Conservation (phyloP, 2,888 invertebrate species). For the Graphium colonna region DNA sequence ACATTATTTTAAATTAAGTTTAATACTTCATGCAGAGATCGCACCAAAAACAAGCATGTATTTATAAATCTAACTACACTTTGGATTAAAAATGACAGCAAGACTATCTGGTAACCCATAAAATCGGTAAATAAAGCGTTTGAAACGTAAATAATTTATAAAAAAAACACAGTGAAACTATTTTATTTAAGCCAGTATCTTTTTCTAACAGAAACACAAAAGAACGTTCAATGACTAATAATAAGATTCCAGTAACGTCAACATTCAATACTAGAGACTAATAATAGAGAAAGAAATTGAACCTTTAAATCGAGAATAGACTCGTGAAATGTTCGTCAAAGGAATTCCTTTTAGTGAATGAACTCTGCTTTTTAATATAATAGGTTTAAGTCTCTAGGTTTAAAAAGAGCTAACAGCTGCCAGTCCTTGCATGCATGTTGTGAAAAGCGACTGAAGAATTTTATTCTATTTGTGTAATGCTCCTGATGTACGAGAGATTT, state of each 20-base stretch:
- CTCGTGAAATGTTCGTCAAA: constrained; percentile 2
- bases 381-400: constrained; percentile 19
- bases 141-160: too few relatives aligned
- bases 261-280: not conserved
- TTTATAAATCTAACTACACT: too few relatives aligned
- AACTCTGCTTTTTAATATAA: constrained; percentile 15
- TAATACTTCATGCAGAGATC: too few relatives aligned
- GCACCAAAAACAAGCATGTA: too few relatives aligned
- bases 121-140: too few relatives aligned
- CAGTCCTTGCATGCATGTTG: constrained; percentile 6
- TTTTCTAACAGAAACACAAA: not conserved
- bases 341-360: constrained; percentile 17
- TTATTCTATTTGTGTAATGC: constrained; percentile 13
- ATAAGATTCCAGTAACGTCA: not conserved
- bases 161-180: too few relatives aligned
- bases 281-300: not conserved
- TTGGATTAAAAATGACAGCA: too few relatives aligned
- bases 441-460: constrained; percentile 2
- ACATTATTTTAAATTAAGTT: too few relatives aligned
- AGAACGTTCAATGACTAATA: not conserved
- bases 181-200: too few relatives aligned
- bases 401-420: constrained; percentile 15
- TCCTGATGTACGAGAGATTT: not conserved
- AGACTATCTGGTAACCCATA: too few relatives aligned
- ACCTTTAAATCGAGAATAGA: not conserved